Base-by-base conservation (phyloP, 1,140 invertebrate species). In the Chymomyza costata region DNA sequence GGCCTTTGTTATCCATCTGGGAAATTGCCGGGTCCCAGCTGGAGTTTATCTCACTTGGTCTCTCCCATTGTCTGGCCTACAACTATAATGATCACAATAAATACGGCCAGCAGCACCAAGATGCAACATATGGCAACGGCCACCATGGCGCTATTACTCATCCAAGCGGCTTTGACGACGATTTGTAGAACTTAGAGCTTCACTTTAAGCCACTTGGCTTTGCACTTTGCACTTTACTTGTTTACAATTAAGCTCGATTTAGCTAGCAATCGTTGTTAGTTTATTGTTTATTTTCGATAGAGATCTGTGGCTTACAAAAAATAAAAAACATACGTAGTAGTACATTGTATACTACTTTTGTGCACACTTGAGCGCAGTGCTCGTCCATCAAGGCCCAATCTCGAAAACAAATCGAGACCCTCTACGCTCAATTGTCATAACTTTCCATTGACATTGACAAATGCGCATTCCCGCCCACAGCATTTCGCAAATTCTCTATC, bases 71-170 rank as follows among this genome's bases (percentile, higher is more conserved):
- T 89, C 85, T 92, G 91, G 5, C 92, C 92, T 21, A 93, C 90
- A 25, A 93, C 91, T 58, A 93, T 92, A 85, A 93, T 93, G 73
- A 93, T 89, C 39, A 93, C 88, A 53, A 93, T 93, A 87, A 93
- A 93, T 50, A 93, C 91, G 52, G 90, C 89, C 65, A 93, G 87
- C 51, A 93, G 87, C 60, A 93, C 91, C 47, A 93, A 86, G 65
- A 93, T 92, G 85, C 91, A 93, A 86, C 92, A 93, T 62, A 93
- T 92, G 68, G 91, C 92, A 57, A 93, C 91, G 17, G 91, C 91
- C 62, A 93, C 90, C 92, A 93, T 93, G 37, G 84, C 84, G 64
- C 84, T 86, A 52, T 86, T 86, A 84, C 84, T 86, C 84, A 86
- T 86, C 25, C 40, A 50, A 48, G 19, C 14, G 31, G 18, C 10